A percentile compares a stretch with the other conserved stretches of the same genome.
These are phyloP conservation scores for Yasuhikotakia modesta DNA, from an alignment of 2,797 vertebrate genomes.

Conservation along the genomic window DNA sequence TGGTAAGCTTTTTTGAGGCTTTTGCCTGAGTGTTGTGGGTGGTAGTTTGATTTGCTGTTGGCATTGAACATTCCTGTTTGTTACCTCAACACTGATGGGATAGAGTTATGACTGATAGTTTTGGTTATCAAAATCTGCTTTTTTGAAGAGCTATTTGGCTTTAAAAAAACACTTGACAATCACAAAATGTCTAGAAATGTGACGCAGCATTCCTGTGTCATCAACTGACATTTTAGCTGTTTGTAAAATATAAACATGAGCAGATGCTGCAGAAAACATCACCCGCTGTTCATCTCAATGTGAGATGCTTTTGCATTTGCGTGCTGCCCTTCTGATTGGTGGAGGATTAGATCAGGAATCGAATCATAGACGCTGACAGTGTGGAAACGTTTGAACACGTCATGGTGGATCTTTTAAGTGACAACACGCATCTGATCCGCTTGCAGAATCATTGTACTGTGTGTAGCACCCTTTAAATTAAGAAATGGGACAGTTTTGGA, in stretches of 20 bases:
- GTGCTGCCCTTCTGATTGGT: neutral
- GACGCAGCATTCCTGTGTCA: neutral
- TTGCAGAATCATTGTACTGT: constrained; percentile 57
- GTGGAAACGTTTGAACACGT: too few species aligned
- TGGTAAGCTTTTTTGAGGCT: too few species aligned
- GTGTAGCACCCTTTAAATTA: constrained; percentile 29
- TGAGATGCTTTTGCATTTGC: neutral
- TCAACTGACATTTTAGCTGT: neutral
- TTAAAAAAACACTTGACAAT: neutral
- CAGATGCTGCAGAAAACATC: too few species aligned
- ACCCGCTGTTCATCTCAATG: neutral
- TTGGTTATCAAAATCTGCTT: neutral
- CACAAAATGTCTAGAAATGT: neutral
- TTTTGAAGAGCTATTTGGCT: neutral
- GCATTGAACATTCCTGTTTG: neutral
- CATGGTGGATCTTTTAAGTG: too few species aligned
- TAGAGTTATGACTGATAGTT: neutral
- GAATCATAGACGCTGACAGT: too few species aligned
- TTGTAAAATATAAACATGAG: neutral
- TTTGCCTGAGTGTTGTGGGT: too few species aligned
- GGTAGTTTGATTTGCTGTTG: neutral
- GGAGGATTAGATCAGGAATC: neutral
- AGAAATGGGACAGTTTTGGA: neutral
- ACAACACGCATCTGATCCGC: neutral
- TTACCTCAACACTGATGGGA: neutral